Evolutionary conservation across 2,888 invertebrate genomes (phyloP), one percentile per base, ranked within the genome.

Genomic region (Mesorhabditis spiculigera): DNA sequence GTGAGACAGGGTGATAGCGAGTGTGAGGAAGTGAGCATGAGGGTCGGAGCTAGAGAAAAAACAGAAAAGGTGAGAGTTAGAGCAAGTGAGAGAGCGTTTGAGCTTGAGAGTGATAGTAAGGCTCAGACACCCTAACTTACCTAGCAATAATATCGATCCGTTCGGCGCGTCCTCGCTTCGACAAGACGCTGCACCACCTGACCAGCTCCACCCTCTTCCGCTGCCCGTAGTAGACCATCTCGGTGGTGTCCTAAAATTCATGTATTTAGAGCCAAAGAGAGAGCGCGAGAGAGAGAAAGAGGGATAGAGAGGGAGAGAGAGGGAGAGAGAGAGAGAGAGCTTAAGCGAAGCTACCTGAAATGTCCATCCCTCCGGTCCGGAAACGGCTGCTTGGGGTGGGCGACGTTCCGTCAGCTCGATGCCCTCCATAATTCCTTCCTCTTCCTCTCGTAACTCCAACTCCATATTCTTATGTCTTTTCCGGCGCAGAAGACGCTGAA

Each of bases 111-210:
- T 62, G 4, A 41, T 10, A 69, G 4, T 62, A 16, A 0, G 5
- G 65, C 5, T 65, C 68, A 43, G n/a, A n/a, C n/a, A n/a, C n/a
- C n/a, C n/a, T n/a, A 5, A 28, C 41, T 6, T 68, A 81, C 78
- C 84, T 80, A 10, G 84, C 84, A 66, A 84, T 82, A 71, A 84
- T 84, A 76, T 84, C 84, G 66, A 84, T 84, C 16, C 84, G 71
- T 67, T 84, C 84, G 8, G 84, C 84, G 45, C 84, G 68, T 65
- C 84, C 84, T 62, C 83, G 67, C 6, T 82, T 80, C 16, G 82
- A 81, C 41, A 84, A 73, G 43, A 83, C 76, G 68, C 79, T 80
- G 70, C 84, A 85, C 84, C 84, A 84, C 45, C 83, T 74, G 16
- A 84, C 82, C 42, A 84, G 71, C 71, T 84, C 84, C 41, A 84